Evolutionary conservation across 2,113 vertebrate species (phyloP), one percentile per base, ranked within the genome.

Genomic region (Tauraco erythrolophus): DNA sequence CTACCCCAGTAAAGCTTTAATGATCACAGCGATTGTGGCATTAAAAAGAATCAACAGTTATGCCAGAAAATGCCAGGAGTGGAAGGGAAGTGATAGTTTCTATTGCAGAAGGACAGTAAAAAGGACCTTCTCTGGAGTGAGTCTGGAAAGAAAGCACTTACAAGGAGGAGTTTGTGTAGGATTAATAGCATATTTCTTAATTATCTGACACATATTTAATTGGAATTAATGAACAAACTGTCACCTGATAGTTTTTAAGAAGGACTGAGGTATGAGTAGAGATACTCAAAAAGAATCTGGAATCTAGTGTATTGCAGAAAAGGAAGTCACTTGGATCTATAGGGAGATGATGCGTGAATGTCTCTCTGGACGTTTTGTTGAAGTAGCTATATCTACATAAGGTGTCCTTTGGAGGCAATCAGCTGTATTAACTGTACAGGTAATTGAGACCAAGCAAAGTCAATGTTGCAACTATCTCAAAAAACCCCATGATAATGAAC

Each of bases 1-100:
- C 56, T 85, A 75, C 14, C 46, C 75, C 48, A 75, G 56, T 88
- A 92, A 88, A 95, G 68, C 75, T 96, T 93, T 90, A 89, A 95
- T 77, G 68, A 54, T 90, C 27, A 6, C 66, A 80, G 69, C 0
- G 3, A 84, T 7, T 50, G 33, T 84, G 79, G 68, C 24, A 4
- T 91, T 86, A 81, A 70, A 93, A 94, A 96, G 28, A 28, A 77
- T 87, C 68, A 86, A 30, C 39, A 41, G 58, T 86, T 84, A 64
- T 78, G 70, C 82, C 78, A 77, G 82, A 28, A 94, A 92, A 87
- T 70, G 30, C 72, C 72, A 87, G 35, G 65, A 93, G 56, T 64
- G 71, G 58, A 85, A 88, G 30, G 45, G 56, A 86, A 81, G 33
- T 51, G 23, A 37, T 81, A 30, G 86, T 81, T 86, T 84, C 41